Evolutionary conservation across 1,140 invertebrate species (phyloP).

Genomic region (Orussus abietinus): DNA sequence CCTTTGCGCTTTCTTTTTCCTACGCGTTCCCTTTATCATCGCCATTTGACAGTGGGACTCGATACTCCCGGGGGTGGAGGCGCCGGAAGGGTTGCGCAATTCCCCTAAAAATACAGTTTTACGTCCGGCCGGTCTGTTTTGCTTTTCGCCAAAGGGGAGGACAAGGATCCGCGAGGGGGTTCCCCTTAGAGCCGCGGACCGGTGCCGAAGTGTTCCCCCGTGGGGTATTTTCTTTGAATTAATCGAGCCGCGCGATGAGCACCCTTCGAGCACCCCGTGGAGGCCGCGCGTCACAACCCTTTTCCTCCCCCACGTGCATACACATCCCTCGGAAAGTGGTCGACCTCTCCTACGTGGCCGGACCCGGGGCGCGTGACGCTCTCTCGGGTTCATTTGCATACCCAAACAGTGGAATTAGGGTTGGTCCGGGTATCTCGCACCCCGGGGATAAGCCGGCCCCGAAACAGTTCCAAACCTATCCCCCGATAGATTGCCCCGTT

Average conservation of each 20-base stretch:
- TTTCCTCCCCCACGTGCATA: constrained; percentile 3
- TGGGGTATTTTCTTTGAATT: constrained; percentile 31
- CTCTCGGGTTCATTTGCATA: constrained; percentile 36
- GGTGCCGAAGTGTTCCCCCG: neutral
- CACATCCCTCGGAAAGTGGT: constrained; percentile 1
- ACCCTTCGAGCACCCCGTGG: neutral
- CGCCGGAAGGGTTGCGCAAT: too few species aligned
- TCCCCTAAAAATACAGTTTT: constrained; percentile 15
- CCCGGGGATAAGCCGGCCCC: too few species aligned
- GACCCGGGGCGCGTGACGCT: neutral
- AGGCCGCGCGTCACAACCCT: neutral
- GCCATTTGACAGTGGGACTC: too few species aligned
- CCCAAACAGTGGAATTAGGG: constrained; percentile 38
- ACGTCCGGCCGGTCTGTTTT: constrained; percentile 3
- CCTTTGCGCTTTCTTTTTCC: too few species aligned
- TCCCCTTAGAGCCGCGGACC: neutral
- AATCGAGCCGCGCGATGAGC: constrained; percentile 15
- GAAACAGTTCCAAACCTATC: too few species aligned
- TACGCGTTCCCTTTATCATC: too few species aligned
- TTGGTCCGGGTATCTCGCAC: too few species aligned
- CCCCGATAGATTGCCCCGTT: too few species aligned
- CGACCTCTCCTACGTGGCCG: too few species aligned
- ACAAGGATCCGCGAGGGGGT: too few species aligned
- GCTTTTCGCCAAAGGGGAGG: constrained; percentile 6
- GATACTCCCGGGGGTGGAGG: too few species aligned